Evolutionary conservation across 2,113 vertebrate species (phyloP), one percentile per base, ranked within the genome.

Genomic region (Pangasianodon hypophthalmus): DNA sequence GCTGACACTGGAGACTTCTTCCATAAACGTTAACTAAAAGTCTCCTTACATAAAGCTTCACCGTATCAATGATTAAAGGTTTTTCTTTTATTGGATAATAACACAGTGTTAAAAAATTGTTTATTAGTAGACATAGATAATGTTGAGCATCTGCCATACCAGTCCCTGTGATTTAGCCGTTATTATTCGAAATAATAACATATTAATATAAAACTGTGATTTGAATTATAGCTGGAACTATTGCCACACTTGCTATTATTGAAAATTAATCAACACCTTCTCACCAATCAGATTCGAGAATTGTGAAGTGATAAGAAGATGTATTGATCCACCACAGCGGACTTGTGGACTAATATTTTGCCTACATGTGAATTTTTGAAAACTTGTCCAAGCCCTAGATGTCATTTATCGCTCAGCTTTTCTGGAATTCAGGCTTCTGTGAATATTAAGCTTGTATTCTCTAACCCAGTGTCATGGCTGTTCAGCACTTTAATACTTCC

Each of bases 401-500:
- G 14, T 58, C 64, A 54, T 64, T 32, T 48, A 18, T 13, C 18
- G n/a, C 44, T 54, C 32, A 54, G 26, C 58, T 81, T 85, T 71
- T 56, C 75, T 52, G 29, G 16, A 50, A 46, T 83, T 24, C 77
- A 82, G 44, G 5, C 62, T 32, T 81, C 29, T 71, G 10, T 71
- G 21, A 60, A 60, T 24, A 60, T 60, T 26, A 44, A 44, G 37
- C 32, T 60, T 84, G 13, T 3, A 41, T 56, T 58, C 54, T 41
- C 37, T 60, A 32, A 60, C 37, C 19, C 9, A 29, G 6, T 24
- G 19, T 41, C 64, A 86, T 32, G 44, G 1, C 18, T 71, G 9
- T 71, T 86, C 48, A 86, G 64, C 64, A 71, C 29, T 73, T 86
- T 52, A 86, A 52, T 37, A 71, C 10, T 19, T 54, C 37, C 64